Evolutionary conservation across 2,888 invertebrate species (phyloP).

Genomic region (Polydrusus pterygomalis): DNA sequence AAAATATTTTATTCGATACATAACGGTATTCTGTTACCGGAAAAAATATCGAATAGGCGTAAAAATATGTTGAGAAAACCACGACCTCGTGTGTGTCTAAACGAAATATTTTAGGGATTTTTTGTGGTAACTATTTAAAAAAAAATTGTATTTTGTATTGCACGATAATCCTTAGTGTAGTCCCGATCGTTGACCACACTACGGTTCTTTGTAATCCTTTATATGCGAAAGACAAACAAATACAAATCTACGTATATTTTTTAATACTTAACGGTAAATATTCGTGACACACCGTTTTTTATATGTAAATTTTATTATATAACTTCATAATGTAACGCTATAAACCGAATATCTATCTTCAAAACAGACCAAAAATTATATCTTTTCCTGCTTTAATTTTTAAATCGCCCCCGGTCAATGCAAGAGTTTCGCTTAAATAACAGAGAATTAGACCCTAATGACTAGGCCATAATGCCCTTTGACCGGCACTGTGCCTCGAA

Average conservation of each 20-base stretch:
- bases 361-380: conserved; percentile 1
- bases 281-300: not conserved
- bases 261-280: not conserved
- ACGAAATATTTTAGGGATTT: too few relatives aligned
- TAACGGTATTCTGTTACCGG: too few relatives aligned
- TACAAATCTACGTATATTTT: not conserved
- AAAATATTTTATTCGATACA: too few relatives aligned
- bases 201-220: too few relatives aligned
- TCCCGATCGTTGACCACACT: too few relatives aligned
- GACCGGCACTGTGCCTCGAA: conserved; percentile 36
- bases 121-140: too few relatives aligned
- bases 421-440: conserved; percentile 19
- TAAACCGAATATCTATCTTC: not conserved
- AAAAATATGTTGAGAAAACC: too few relatives aligned
- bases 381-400: conserved; percentile 28
- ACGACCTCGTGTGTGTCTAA: too few relatives aligned
- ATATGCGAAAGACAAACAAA: too few relatives aligned
- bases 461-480: conserved; percentile 41
- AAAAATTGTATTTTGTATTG: too few relatives aligned
- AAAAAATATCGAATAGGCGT: too few relatives aligned
- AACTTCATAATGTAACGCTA: not conserved
- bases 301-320: not conserved
- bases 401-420: conserved; percentile 28
- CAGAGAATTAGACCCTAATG: conserved; percentile 36
- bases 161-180: too few relatives aligned